These are phyloP conservation scores for Venusia cambrica DNA, from an alignment of 2,888 invertebrate genomes.

Conservation along the genomic window DNA sequence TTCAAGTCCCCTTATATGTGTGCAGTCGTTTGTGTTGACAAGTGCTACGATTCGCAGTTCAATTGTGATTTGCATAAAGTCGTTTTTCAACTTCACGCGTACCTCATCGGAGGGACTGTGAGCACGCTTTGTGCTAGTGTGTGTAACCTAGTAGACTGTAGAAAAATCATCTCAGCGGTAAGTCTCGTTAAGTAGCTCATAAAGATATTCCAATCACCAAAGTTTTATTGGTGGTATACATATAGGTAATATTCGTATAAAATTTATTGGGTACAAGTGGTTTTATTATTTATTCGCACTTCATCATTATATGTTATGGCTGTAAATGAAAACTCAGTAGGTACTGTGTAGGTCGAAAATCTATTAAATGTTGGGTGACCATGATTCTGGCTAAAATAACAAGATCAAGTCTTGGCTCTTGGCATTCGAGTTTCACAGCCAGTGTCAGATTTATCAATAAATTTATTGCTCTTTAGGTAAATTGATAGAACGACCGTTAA, in stretches of 20 bases:
- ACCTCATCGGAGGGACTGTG: conserved; percentile 33
- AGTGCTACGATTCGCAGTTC: conserved; percentile 61
- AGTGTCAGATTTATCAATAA: conserved; percentile 12
- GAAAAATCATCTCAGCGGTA: conserved; percentile 40
- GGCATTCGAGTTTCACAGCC: conserved; percentile 10
- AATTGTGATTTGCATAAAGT: conserved; percentile 61
- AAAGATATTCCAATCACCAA: no score
- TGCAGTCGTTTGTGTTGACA: conserved; percentile 59
- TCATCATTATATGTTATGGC: conserved; percentile 23
- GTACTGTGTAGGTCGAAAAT: conserved; percentile 22
- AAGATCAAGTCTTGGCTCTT: no score
- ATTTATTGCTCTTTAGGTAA: conserved; percentile 19
- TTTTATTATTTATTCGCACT: no score
- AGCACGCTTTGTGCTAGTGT: conserved; percentile 38
- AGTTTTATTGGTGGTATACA: no score
- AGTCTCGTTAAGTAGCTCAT: no score
- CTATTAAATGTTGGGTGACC: conserved; percentile 22
- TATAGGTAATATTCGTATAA: no score
- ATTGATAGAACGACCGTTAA: conserved; percentile 14
- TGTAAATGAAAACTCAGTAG: conserved; percentile 24
- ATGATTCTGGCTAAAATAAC: conserved; percentile 11
- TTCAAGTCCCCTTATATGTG: conserved; percentile 26
- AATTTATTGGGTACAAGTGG: no score
- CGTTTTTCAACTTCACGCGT: conserved; percentile 61
- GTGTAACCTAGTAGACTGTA: conserved; percentile 61